Evolutionary conservation across 2,797 vertebrate species (phyloP).

Genomic region (Notolabrus celidotus): DNA sequence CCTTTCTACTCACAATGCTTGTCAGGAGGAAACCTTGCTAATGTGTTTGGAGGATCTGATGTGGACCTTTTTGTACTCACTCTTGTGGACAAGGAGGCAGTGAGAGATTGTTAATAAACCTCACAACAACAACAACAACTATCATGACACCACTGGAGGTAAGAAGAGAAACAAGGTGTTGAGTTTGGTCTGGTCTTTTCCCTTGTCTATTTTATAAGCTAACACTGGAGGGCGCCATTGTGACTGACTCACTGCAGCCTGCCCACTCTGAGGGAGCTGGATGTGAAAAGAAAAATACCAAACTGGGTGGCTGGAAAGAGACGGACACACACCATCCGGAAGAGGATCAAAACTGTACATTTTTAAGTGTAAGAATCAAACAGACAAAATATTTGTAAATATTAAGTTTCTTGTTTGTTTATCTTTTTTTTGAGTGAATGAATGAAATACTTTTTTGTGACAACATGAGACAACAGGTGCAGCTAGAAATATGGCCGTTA

Average conservation of each 20-base stretch:
- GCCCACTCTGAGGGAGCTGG: slow-evolving; percentile 41
- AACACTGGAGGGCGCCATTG: slow-evolving; percentile 77
- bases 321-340: slow-evolving; percentile 63
- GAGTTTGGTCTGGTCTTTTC: slow-evolving; percentile 65
- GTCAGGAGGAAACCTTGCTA: slow-evolving; percentile 37
- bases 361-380: slow-evolving; percentile 87
- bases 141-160: slow-evolving; percentile 21
- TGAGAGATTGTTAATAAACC: slow-evolving; percentile 40
- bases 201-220: slow-evolving; percentile 81
- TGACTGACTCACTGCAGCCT: slow-evolving; percentile 55
- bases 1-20: slow-evolving; percentile 55
- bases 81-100: slow-evolving; percentile 52
- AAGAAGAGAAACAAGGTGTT: slow-evolving; percentile 46
- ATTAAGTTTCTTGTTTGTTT: slow-evolving; percentile 85
- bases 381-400: slow-evolving; percentile 87
- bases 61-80: slow-evolving; percentile 67
- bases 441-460: slow-evolving; percentile 85
- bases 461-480: slow-evolving; percentile 80
- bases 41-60: slow-evolving; percentile 45
- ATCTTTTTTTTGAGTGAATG: slow-evolving; percentile 75
- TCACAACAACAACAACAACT: slow-evolving; percentile 33
- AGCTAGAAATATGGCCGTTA: slow-evolving; percentile 22
- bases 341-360: slow-evolving; percentile 85
- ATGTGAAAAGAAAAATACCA: slow-evolving; percentile 44
- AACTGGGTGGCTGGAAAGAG: slow-evolving; percentile 53